Base-by-base conservation (phyloP, 2,888 invertebrate species). In the Drosophila atripex region DNA sequence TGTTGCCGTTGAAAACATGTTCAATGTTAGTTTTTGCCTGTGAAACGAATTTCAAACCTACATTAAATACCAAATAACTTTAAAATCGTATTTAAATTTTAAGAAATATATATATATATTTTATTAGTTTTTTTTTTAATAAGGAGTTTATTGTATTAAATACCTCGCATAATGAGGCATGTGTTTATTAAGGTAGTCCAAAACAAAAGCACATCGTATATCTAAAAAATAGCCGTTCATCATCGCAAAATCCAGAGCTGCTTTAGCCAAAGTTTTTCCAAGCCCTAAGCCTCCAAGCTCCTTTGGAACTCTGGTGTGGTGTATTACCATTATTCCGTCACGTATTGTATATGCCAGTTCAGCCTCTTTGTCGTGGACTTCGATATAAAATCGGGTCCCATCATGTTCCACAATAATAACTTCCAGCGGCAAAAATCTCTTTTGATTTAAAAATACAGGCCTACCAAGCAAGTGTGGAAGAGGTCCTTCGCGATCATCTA, bases 1-100 rank as follows among this genome's bases (percentile, higher is more conserved):
- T 76, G 65, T 83, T 83, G 39, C 63, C 50, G 66, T 70, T 78
- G 25, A 35, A 61, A 8, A 59, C 35, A 52, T 53, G 63, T 80
- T 78, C 69, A 41, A 23, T 76, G 71, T 74, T 71, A 83, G 75
- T 60, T 79, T 16, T 52, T 61, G 46, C 49, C 25, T 49, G 2
- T 23, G 54, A 47, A 71, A 68, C 70, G 80, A 77, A 72, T 70
- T 73, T 49, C 50, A 14, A 41, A 58, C 32, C 32, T 32, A 23
- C 5, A 23, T 39, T 25, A 23, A 45, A 63, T 50, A 53, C 65
- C 49, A 71, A 71, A 68, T 32, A 32, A 12, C 12, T 32, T 32
- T 32, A 32, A 5, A 5, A 32, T 5, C n/a, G 14, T 14, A 35
- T 6, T 23, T 23, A 35, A 7, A 35, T 28, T 2, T 28, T 9